Conservation (phyloP, 64 coral and sea anemone genomes). For the Montipora capricornis region DNA sequence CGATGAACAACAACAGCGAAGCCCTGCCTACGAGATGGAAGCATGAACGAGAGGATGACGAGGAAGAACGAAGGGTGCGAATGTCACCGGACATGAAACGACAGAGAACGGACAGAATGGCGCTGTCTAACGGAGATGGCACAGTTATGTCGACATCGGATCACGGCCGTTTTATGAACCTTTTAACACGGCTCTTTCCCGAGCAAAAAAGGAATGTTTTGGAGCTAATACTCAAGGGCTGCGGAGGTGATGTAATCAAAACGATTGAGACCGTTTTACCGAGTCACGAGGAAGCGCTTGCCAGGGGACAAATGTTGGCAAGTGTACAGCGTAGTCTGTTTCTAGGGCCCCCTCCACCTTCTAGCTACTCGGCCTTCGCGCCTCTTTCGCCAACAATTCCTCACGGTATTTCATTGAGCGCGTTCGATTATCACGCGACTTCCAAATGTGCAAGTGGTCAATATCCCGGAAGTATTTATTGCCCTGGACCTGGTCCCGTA, state of each 20-base stretch:
- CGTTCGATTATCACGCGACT: slow-evolving; percentile 65
- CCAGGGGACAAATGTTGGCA: slow-evolving; percentile 65
- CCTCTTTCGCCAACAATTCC: slow-evolving; percentile 64
- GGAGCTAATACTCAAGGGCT: slow-evolving; percentile 87
- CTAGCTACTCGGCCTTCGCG: slow-evolving; percentile 80
- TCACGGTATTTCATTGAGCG: slow-evolving; percentile 72
- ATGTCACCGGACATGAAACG: slow-evolving; percentile 71
- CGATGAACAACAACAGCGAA: too few species aligned
- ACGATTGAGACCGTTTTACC: too few species aligned
- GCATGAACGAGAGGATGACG: too few species aligned
- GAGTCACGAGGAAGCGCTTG: slow-evolving; percentile 40
- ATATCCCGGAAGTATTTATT: slow-evolving; percentile 84
- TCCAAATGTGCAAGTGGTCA: slow-evolving; percentile 74
- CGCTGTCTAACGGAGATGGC: too few species aligned
- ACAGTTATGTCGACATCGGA: too few species aligned
- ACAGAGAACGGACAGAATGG: not conserved
- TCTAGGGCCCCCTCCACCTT: slow-evolving; percentile 63
- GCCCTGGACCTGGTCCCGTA: slow-evolving; percentile 59
- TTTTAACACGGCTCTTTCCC: too few species aligned
- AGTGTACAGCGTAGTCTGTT: slow-evolving; percentile 43
- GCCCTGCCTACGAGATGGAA: too few species aligned
- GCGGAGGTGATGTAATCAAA: slow-evolving; percentile 1
- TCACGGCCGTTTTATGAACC: too few species aligned
- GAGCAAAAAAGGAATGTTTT: slow-evolving; percentile 44
- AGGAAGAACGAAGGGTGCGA: not conserved